These are phyloP conservation scores for Trichonephila clavipes DNA, from an alignment of 1,140 invertebrate genomes.

Conservation along the genomic window DNA sequence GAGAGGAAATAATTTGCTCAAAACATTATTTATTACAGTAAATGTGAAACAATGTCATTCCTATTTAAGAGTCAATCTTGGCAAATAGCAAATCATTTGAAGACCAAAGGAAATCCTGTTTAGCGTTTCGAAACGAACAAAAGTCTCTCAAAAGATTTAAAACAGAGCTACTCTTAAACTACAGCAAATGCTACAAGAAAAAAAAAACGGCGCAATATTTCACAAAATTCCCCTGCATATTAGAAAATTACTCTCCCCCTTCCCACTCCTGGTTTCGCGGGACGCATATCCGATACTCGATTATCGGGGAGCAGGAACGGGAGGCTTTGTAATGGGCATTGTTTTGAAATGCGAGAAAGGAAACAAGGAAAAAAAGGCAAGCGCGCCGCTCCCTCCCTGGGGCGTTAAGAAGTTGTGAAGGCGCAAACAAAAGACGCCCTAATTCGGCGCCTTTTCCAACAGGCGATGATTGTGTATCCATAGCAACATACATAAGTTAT, in stretches of 20 bases:
- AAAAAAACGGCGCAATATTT: not conserved
- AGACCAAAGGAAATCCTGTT: too few species aligned
- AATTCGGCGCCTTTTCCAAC: conserved; percentile 40
- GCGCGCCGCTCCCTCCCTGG: not conserved
- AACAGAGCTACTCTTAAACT: not conserved
- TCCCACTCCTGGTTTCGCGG: not conserved
- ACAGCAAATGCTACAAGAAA: not conserved
- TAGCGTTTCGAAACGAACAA: not conserved
- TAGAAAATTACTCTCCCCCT: not conserved
- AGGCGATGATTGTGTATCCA: conserved; percentile 68
- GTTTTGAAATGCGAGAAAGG: conserved; percentile 56
- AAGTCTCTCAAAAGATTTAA: not conserved
- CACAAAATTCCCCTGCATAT: not conserved
- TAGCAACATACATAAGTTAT: conserved; percentile 74
- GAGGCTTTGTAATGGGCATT: conserved; percentile 50
- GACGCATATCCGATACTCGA: conserved; percentile 19
- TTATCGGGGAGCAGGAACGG: not conserved
- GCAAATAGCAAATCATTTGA: too few species aligned
- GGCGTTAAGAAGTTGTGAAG: not conserved
- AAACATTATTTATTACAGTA: too few species aligned
- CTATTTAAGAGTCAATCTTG: too few species aligned
- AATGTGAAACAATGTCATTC: too few species aligned
- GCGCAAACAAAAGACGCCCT: conserved; percentile 21
- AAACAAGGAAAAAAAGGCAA: not conserved
- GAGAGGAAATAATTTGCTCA: too few species aligned